Evolutionary conservation across 2,113 vertebrate genomes (phyloP), one percentile per base, ranked within the genome.

Genomic region (Microtus montanus): DNA sequence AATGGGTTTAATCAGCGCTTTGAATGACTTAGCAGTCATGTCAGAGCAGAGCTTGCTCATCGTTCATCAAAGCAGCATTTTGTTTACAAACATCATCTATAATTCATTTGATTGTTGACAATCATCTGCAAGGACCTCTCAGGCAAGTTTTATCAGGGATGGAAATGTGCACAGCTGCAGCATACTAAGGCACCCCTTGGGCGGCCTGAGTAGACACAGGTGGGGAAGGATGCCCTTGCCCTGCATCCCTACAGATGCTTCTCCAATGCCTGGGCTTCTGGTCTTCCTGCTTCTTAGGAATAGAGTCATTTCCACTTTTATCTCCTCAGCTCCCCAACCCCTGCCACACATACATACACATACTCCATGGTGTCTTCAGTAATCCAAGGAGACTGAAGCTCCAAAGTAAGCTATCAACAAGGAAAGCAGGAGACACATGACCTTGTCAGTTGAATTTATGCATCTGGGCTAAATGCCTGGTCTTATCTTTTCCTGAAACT

Each of bases 1-100:
- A 98, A 98, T 98, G 98, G 97, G 98, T 98, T 98, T 98, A 98
- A 98, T 99, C 98, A 98, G 98, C 89, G 93, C 98, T 98, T 98
- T 98, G 98, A 98, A 98, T 98, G 98, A 98, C 98, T 98, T 98
- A 98, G 98, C 98, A 98, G 98, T 98, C 92, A 2, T 98, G 98
- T 98, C 98, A 98, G 97, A 96, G 96, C 95, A 96, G 86, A 98
- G 97, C 96, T 94, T 96, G 96, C 96, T 98, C 98, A 97, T 98
- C 98, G 97, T 98, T 98, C 98, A 98, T 99, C 98, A 98, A 97
- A 96, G 97, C 92, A 0, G 97, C 80, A 35, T 98, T 99, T 98
- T 98, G 98, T 98, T 98, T 99, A 98, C 97, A 96, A 98, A 98
- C 98, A 98, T 97, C 97, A 98, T 98, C 98, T 98, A 98, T 98